These are phyloP conservation scores for Lasioglossum leucozonium DNA, from an alignment of 2,888 invertebrate genomes.

Conservation along the genomic window DNA sequence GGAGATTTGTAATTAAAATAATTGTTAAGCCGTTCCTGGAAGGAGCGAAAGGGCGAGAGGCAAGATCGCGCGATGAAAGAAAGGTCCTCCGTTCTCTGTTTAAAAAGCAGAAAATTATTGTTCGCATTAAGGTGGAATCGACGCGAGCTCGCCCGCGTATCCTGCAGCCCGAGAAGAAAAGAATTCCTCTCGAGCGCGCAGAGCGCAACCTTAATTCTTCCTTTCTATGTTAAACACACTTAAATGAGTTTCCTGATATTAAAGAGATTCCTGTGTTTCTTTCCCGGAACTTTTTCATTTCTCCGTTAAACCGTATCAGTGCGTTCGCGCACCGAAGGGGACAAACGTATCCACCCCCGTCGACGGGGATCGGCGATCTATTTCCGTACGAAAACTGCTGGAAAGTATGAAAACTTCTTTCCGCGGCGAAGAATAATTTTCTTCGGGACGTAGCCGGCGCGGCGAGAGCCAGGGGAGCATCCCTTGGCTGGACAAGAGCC, in stretches of 20 bases:
- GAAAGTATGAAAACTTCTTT: constrained; percentile 28
- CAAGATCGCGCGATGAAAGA: background rate
- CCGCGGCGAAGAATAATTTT: constrained; percentile 50
- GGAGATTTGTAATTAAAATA: constrained; percentile 50
- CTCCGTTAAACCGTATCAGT: background rate
- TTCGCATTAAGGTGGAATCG: constrained; percentile 24
- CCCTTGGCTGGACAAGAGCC: constrained; percentile 48
- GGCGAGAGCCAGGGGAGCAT: constrained; percentile 26
- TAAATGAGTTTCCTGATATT: constrained; percentile 21
- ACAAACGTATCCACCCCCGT: background rate
- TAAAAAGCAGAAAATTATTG: constrained; percentile 16
- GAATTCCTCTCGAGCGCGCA: constrained; percentile 5
- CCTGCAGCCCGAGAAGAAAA: background rate
- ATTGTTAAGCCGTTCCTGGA: background rate
- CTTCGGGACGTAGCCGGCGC: constrained; percentile 34
- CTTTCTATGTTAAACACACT: background rate
- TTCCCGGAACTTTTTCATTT: constrained; percentile 26
- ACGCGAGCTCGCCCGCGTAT: background rate
- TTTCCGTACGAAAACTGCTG: constrained; percentile 21
- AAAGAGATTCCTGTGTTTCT: constrained; percentile 26
- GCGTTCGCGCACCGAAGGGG: constrained; percentile 9
- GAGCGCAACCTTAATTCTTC: constrained; percentile 11
- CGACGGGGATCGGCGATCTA: constrained; percentile 18
- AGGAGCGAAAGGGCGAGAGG: background rate
- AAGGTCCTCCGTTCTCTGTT: background rate